Evolutionary conservation across 2,113 vertebrate genomes (phyloP), one percentile per base, ranked within the genome.

Genomic region (Lampris megalopsis): DNA sequence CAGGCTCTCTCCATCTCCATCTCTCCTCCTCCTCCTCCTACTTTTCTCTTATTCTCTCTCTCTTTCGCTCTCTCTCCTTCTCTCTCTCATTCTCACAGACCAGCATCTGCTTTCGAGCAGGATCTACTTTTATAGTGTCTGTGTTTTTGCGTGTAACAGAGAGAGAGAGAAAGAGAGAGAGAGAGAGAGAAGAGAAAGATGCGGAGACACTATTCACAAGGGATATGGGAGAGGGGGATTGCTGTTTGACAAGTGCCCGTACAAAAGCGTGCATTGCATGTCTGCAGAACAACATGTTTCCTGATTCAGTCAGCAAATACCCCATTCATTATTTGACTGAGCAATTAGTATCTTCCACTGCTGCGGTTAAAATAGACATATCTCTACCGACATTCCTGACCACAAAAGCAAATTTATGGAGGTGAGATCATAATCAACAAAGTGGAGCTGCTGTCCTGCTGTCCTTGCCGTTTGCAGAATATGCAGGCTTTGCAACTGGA

Each of bases 1-100:
- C 89, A 94, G 92, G 94, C 92, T 91, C 93, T 93, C 94, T 89
- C 93, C 92, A 24, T 62, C 60, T 54, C 58, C 50, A 52, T 70
- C 70, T 73, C 90, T 77, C 90, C 84, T 86, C 90, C 86, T 84
- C 76, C 87, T 86, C 73, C 5, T 56, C 59, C 45, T 58, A 7
- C 36, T 24, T 83, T 77, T 81, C 70, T 73, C 79, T 70, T 67
- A 67, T 73, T 71, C 67, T 68, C 75, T 72, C 56, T 64, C 3
- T 67, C 71, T 56, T 42, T 36, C 67, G 10, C 3, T 60, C 42
- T 60, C 53, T 67, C 50, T 36, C 49, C 45, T 57, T 38, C 49
- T 53, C 10, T 41, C 50, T 80, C 41, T 67, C 64, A 72, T 62
- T 75, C 67, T 71, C 66, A 81, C 56, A 72, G 45, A 73, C 43